Conservation (phyloP, 2,113 vertebrate species). For the Pyxicephalus adspersus region DNA sequence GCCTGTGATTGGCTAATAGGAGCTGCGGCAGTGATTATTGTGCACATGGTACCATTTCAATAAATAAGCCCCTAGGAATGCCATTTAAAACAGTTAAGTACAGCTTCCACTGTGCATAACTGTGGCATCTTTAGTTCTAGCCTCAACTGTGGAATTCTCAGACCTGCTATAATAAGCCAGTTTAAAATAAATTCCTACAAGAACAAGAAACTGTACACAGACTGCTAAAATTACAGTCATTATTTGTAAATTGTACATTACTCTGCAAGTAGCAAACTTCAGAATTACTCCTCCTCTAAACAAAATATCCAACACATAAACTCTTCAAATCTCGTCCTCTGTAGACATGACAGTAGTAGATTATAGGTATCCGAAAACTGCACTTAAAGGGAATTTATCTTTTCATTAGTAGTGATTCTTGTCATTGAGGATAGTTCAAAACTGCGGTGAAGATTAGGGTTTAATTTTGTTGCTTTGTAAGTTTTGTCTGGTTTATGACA, state of each 20-base stretch:
- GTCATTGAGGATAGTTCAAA: not conserved
- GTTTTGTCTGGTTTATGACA: not conserved
- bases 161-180: not conserved
- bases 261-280: not conserved
- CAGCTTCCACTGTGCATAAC: not conserved
- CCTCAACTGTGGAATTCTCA: not conserved
- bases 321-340: not conserved
- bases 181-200: not conserved
- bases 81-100: slow-evolving; percentile 19
- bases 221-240: not conserved
- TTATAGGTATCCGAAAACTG: not conserved
- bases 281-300: not conserved
- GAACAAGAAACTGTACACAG: not conserved
- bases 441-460: not conserved
- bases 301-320: not conserved
- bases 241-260: not conserved
- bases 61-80: not conserved
- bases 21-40: not conserved
- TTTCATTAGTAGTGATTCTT: not conserved
- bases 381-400: not conserved
- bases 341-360: not conserved
- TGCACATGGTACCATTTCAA: not conserved
- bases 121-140: slow-evolving; percentile 4
- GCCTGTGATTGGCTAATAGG: too few species aligned
- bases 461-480: too few species aligned